Conservation (phyloP, 1,140 invertebrate species). For the Ceratina australensis region DNA sequence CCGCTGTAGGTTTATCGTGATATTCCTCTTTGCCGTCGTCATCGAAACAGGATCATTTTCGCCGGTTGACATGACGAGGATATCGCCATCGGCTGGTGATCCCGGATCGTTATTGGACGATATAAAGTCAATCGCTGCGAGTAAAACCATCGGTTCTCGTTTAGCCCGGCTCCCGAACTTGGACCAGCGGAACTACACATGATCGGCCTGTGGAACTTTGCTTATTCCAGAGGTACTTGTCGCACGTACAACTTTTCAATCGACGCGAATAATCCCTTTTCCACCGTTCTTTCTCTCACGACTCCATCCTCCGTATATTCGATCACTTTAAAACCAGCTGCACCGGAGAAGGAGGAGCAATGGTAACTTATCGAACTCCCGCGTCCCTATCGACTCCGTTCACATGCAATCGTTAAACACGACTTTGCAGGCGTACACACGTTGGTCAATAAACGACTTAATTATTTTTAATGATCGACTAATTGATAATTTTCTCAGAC, state of each 20-base stretch:
- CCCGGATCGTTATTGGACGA: slow-evolving; percentile 41
- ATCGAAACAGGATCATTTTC: slow-evolving; percentile 47
- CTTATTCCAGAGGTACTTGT: slow-evolving; percentile 43
- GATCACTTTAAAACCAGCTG: slow-evolving; percentile 23
- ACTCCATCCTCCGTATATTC: neutral
- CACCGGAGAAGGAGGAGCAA: too few relatives aligned
- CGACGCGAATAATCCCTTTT: neutral
- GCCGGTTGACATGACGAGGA: slow-evolving; percentile 45
- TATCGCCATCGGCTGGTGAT: slow-evolving; percentile 41
- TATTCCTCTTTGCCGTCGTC: slow-evolving; percentile 42
- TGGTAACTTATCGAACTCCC: slow-evolving; percentile 21
- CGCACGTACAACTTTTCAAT: slow-evolving; percentile 26
- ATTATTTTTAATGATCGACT: too few relatives aligned
- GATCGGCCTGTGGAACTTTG: slow-evolving; percentile 50
- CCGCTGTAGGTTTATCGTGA: slow-evolving; percentile 45
- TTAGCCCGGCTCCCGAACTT: slow-evolving; percentile 19
- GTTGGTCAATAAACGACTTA: too few relatives aligned
- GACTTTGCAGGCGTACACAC: too few relatives aligned
- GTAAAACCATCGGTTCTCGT: slow-evolving; percentile 40
- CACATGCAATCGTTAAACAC: slow-evolving; percentile 17
- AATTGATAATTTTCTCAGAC: neutral
- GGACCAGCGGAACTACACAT: slow-evolving; percentile 25
- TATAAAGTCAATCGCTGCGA: slow-evolving; percentile 36
- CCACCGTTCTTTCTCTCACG: too few relatives aligned
- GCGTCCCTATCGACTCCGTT: slow-evolving; percentile 4